phyloP scores from a whole-genome alignment of 2,113 vertebrate genomes.

The Eira barbara region DNA sequence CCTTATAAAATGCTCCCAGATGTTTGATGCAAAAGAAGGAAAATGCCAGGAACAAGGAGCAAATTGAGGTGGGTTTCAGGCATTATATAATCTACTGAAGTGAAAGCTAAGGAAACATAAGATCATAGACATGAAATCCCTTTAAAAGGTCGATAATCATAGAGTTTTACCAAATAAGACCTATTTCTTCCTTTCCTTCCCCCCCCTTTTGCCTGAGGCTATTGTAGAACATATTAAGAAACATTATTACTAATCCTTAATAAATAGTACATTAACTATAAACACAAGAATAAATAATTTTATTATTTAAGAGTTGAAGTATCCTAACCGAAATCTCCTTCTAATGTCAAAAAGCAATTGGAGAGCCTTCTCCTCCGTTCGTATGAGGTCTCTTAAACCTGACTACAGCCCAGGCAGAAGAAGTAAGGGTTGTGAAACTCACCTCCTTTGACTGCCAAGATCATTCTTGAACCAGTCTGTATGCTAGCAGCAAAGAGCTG shows the following conservation, averaged over 20 bases:
- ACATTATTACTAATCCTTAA: neutral
- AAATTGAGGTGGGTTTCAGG: conserved; percentile 26
- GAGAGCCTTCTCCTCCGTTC: neutral
- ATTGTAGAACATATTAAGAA: neutral
- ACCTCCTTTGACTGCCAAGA: neutral
- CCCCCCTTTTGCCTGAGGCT: neutral
- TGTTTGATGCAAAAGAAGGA: conserved; percentile 36
- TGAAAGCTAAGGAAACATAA: conserved; percentile 3
- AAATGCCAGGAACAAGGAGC: neutral
- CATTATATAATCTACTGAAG: neutral
- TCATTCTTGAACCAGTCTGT: neutral
- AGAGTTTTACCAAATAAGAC: neutral
- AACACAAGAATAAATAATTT: neutral
- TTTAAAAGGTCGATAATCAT: neutral
- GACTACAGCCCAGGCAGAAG: neutral
- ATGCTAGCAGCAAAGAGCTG: neutral
- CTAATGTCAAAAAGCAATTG: neutral
- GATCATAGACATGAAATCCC: neutral
- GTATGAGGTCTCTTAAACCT: neutral
- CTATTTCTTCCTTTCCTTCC: neutral
- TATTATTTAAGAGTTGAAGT: neutral
- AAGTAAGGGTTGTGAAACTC: neutral
- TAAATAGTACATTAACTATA: neutral
- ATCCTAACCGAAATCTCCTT: neutral
- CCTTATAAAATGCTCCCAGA: conserved; percentile 63